These are phyloP conservation scores for Poeciliopsis occidentalis DNA, from an alignment of 2,113 vertebrate species.

Conservation along the genomic window DNA sequence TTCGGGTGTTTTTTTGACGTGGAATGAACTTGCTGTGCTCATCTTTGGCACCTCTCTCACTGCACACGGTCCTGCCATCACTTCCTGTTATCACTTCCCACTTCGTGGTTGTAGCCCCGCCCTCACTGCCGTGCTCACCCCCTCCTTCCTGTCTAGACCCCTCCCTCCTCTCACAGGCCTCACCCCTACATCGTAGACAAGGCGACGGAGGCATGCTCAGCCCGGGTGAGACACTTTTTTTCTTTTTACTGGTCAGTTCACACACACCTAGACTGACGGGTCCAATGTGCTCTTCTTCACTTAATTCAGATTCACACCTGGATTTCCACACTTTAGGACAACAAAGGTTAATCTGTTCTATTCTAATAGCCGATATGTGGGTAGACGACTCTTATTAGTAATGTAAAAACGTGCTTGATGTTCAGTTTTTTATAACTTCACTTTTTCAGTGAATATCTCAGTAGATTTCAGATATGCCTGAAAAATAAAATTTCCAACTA, in stretches of 20 bases:
- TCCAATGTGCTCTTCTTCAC: slow-evolving; percentile 3
- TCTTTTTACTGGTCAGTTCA: slow-evolving; percentile 23
- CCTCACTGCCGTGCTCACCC: slow-evolving; percentile 88
- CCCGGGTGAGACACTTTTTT: slow-evolving; percentile 87
- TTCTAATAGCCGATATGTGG: too few species aligned
- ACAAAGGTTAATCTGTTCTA: too few species aligned
- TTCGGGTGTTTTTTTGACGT: slow-evolving; percentile 1
- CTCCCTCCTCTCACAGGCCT: slow-evolving; percentile 90
- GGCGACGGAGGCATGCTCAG: slow-evolving; percentile 84
- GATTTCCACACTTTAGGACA: too few species aligned
- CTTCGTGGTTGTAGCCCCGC: slow-evolving; percentile 82
- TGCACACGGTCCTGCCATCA: slow-evolving; percentile 21
- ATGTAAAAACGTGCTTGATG: too few species aligned
- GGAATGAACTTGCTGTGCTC: slow-evolving; percentile 74
- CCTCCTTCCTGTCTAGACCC: slow-evolving; percentile 87
- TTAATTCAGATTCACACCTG: too few species aligned
- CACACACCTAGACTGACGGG: slow-evolving; percentile 6
- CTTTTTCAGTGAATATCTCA: too few species aligned
- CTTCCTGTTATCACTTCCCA: slow-evolving; percentile 44
- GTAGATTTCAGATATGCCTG: too few species aligned
- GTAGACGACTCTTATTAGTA: too few species aligned
- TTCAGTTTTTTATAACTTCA: too few species aligned
- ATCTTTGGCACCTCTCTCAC: slow-evolving; percentile 52
- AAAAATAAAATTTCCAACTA: too few species aligned
- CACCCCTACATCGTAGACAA: slow-evolving; percentile 86